phyloP scores from a whole-genome alignment of 2,888 invertebrate species.

The Cheiracanthium punctorium region DNA sequence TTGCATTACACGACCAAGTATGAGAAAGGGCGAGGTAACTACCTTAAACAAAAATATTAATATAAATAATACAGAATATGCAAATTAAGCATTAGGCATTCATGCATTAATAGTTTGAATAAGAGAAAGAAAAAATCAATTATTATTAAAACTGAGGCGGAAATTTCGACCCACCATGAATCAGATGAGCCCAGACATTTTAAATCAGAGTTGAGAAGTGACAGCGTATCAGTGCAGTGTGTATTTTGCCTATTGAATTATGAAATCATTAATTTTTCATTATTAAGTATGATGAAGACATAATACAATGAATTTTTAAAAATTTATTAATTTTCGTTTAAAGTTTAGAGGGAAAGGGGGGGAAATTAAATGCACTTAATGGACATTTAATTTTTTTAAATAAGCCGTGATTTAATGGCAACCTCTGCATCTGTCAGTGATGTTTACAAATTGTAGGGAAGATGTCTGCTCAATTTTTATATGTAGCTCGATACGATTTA shows the following conservation, averaged over 20 bases:
- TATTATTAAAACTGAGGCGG: neutral
- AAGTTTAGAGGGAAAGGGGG: too few relatives aligned
- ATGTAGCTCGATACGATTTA: conserved; percentile 52
- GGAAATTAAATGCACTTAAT: too few relatives aligned
- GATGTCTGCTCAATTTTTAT: conserved; percentile 19
- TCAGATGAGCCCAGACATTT: conserved; percentile 58
- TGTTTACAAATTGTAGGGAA: conserved; percentile 19
- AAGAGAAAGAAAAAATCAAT: too few relatives aligned
- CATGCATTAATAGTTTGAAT: too few relatives aligned
- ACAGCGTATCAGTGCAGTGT: neutral
- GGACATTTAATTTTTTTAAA: too few relatives aligned
- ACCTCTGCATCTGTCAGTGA: neutral
- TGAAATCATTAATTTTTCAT: too few relatives aligned
- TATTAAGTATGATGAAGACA: too few relatives aligned
- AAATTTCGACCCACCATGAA: conserved; percentile 39
- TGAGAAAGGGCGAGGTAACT: neutral
- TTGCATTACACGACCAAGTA: neutral
- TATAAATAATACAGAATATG: too few relatives aligned
- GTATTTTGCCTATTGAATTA: too few relatives aligned
- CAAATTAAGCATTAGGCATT: too few relatives aligned
- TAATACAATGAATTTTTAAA: too few relatives aligned
- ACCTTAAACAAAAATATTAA: neutral
- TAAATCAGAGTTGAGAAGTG: conserved; percentile 46
- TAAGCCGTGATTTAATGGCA: neutral
- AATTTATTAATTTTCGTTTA: too few relatives aligned